Evolutionary conservation across 1,140 invertebrate species (phyloP).

Genomic region (Listronotus bonariensis): DNA sequence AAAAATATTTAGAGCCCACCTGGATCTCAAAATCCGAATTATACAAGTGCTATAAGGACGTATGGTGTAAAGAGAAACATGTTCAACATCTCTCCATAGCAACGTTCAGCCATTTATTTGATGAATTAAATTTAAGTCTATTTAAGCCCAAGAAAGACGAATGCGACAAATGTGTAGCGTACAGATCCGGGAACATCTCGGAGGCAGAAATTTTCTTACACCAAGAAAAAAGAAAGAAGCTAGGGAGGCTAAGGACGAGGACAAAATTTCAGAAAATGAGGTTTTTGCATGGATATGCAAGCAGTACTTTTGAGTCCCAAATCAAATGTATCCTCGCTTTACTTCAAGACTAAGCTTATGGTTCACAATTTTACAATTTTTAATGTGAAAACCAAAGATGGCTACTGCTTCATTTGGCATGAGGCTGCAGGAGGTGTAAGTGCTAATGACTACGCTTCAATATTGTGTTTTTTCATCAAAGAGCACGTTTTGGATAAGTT

Average conservation of each 20-base stretch:
- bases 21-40: slow-evolving; percentile 17
- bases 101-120: slow-evolving; percentile 16
- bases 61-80: slow-evolving; percentile 6
- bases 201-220: not conserved
- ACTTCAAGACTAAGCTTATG: slow-evolving; percentile 39
- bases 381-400: too few relatives aligned
- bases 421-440: too few relatives aligned
- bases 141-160: slow-evolving; percentile 20
- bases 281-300: slow-evolving; percentile 46
- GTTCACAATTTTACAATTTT: too few relatives aligned
- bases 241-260: not conserved
- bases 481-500: too few relatives aligned
- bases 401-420: too few relatives aligned
- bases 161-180: not conserved
- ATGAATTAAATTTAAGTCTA: slow-evolving; percentile 10
- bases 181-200: not conserved
- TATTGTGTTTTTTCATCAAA: too few relatives aligned
- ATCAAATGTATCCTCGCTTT: slow-evolving; percentile 42
- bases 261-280: not conserved
- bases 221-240: slow-evolving; percentile 1
- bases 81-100: not conserved
- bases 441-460: too few relatives aligned
- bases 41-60: slow-evolving; percentile 18
- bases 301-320: slow-evolving; percentile 41
- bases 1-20: slow-evolving; percentile 10